phyloP scores from a whole-genome alignment of 2,797 vertebrate genomes.

The Acrossocheilus fasciatus region DNA sequence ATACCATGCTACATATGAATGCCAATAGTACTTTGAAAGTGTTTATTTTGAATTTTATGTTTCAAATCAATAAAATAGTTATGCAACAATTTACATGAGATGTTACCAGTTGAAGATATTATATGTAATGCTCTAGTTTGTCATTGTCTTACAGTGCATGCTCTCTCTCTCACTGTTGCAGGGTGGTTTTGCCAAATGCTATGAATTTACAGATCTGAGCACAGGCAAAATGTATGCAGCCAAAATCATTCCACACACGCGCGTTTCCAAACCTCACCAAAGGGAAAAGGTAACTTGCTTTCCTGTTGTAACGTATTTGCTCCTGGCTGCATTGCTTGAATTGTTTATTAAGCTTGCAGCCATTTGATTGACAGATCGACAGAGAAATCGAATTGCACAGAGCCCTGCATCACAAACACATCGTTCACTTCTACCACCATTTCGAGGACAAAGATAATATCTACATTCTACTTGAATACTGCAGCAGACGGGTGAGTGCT shows the following conservation, averaged over 20 bases:
- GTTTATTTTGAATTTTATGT: neutral
- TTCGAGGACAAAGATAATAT: conserved; percentile 91
- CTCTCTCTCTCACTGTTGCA: conserved; percentile 59
- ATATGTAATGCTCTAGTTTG: neutral
- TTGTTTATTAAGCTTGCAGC: neutral
- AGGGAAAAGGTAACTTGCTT: conserved; percentile 83
- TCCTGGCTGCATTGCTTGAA: neutral
- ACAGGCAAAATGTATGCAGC: conserved; percentile 89
- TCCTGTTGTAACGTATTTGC: neutral
- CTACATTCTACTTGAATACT: conserved; percentile 89
- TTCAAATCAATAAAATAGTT: neutral
- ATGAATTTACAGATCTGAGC: conserved; percentile 88
- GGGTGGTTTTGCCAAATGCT: conserved; percentile 91
- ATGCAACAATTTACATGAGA: neutral
- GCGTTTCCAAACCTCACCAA: conserved; percentile 90
- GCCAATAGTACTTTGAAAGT: neutral
- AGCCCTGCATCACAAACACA: conserved; percentile 85
- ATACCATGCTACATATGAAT: neutral
- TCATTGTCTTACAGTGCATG: conserved; percentile 6
- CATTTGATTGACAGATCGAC: conserved; percentile 78
- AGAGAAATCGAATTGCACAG: conserved; percentile 88
- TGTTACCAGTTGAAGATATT: neutral
- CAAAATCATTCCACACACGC: conserved; percentile 89
- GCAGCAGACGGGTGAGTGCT: conserved; percentile 84
- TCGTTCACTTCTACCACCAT: conserved; percentile 88